Evolutionary conservation across 2,797 vertebrate species (phyloP).

Genomic region (Serranus cabrilla): DNA sequence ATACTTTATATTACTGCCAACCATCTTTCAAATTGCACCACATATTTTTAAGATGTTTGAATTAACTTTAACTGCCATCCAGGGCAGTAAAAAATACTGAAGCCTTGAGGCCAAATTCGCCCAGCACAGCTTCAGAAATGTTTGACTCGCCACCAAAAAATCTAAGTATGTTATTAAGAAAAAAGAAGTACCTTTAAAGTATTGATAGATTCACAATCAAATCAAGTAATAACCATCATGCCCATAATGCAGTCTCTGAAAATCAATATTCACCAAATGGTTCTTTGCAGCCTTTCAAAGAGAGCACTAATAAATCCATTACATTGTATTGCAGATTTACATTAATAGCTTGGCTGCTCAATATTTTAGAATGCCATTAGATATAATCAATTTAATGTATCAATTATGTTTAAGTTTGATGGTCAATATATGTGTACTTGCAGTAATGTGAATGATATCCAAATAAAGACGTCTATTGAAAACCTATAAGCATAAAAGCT

Average conservation of each 20-base stretch:
- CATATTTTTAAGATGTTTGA: conserved; percentile 1
- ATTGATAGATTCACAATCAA: not conserved
- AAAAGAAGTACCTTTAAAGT: not conserved
- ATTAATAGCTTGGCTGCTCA: not conserved
- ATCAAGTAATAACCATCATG: not conserved
- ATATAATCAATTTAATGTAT: not conserved
- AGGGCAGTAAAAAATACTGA: not conserved
- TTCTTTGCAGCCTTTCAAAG: not conserved
- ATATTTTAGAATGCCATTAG: not conserved
- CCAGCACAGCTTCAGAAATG: not conserved
- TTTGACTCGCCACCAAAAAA: not conserved
- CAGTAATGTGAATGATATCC: not conserved
- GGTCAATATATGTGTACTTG: not conserved
- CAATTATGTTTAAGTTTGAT: not conserved
- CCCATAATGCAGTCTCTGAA: not conserved
- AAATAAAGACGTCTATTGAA: not conserved
- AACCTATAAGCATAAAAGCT: not conserved
- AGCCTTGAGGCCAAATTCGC: not conserved
- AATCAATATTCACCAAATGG: not conserved
- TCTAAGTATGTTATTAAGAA: not conserved
- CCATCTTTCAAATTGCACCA: conserved; percentile 1
- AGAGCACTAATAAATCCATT: not conserved
- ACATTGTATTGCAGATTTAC: not conserved
- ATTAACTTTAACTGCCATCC: not conserved
- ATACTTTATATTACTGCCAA: conserved; percentile 2